These are phyloP conservation scores for Salmo trutta DNA, from an alignment of 2,797 vertebrate species.

Conservation along the genomic window DNA sequence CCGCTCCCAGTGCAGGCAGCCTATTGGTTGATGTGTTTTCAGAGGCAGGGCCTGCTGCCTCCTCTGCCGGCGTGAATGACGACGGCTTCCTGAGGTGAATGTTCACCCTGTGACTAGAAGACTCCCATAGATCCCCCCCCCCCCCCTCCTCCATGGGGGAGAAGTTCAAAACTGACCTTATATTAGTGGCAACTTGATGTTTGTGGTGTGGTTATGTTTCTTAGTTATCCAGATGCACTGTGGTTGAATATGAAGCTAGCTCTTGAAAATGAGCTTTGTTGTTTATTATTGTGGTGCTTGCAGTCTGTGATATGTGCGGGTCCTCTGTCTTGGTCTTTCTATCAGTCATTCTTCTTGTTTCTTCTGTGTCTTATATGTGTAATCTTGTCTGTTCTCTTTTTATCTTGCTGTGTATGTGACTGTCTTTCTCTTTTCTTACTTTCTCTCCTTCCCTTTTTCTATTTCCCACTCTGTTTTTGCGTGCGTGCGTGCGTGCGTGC, in stretches of 20 bases:
- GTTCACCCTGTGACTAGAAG: neutral
- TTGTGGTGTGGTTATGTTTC: neutral
- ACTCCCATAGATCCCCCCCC: neutral
- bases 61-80: conserved; percentile 70
- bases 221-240: neutral
- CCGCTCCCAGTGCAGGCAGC: conserved; percentile 65
- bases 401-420: conserved; percentile 74
- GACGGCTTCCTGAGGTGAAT: conserved; percentile 87
- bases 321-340: conserved; percentile 3
- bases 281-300: neutral
- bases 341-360: conserved; percentile 28
- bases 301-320: conserved; percentile 7
- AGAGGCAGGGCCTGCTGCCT: conserved; percentile 66
- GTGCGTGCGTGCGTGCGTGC: conserved; percentile 35
- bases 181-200: neutral
- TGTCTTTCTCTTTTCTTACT: conserved; percentile 60
- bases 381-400: conserved; percentile 42
- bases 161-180: neutral
- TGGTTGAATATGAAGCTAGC: neutral
- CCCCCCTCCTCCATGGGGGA: neutral
- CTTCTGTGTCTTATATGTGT: conserved; percentile 43
- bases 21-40: conserved; percentile 89
- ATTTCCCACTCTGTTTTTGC: conserved; percentile 37
- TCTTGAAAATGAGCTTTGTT: neutral
- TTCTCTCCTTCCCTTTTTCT: conserved; percentile 46